Percentiles rank a stretch among this genome's conserved stretches.
Evolutionary conservation across 2,113 vertebrate genomes (phyloP).

Genomic region (Pseudonaja textilis): DNA sequence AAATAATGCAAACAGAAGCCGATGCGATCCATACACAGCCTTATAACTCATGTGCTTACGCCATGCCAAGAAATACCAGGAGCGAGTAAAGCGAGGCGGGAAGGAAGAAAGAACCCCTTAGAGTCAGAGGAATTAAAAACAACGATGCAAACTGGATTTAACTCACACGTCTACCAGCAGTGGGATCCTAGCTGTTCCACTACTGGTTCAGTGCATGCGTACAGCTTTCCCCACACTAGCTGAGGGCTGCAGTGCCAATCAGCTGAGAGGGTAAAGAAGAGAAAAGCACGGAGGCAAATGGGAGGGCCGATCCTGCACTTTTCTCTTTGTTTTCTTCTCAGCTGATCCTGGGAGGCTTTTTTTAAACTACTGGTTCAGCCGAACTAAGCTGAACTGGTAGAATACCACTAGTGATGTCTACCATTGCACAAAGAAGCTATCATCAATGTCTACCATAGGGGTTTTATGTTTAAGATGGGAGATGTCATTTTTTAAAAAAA

Average conservation of each 20-base stretch:
- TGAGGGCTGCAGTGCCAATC: too few relatives aligned
- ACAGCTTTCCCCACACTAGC: too few relatives aligned
- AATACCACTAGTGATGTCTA: too few relatives aligned
- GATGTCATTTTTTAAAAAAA: background rate
- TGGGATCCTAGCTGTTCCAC: too few relatives aligned
- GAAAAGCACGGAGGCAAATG: too few relatives aligned
- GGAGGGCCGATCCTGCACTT: too few relatives aligned
- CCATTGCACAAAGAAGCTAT: background rate
- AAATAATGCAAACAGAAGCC: slow-evolving; percentile 65
- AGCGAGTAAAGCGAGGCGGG: background rate
- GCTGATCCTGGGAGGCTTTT: too few relatives aligned
- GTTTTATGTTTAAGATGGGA: background rate
- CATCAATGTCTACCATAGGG: background rate
- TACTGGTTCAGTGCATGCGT: too few relatives aligned
- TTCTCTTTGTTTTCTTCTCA: too few relatives aligned
- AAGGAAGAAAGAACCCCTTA: fast-evolving
- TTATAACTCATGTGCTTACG: slow-evolving; percentile 38
- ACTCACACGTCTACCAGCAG: background rate
- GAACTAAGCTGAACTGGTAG: too few relatives aligned
- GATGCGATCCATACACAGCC: slow-evolving; percentile 50
- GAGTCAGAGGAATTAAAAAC: background rate
- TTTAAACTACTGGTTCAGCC: too few relatives aligned
- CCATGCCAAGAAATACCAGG: slow-evolving; percentile 41
- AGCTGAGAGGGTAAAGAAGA: too few relatives aligned
- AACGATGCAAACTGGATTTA: background rate